These are phyloP conservation scores for Terrapene triunguis DNA, from an alignment of 2,113 vertebrate genomes.

Conservation along the genomic window DNA sequence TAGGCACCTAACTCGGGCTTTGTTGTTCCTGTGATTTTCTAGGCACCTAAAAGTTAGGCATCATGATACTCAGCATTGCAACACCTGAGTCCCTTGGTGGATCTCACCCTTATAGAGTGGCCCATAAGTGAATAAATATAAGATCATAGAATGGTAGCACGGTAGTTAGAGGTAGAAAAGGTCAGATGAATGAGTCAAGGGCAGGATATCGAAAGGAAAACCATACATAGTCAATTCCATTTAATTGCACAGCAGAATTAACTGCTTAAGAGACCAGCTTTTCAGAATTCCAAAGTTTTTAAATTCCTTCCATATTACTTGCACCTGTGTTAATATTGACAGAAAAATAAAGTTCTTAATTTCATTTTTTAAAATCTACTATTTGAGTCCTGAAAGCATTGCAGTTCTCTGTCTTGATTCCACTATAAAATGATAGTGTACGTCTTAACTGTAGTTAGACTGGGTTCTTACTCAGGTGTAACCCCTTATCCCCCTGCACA, in stretches of 20 bases:
- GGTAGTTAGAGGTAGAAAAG: neutral
- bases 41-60: neutral
- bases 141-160: neutral
- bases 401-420: neutral
- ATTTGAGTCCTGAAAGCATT: neutral
- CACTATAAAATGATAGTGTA: neutral
- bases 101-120: neutral
- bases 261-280: neutral
- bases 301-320: neutral
- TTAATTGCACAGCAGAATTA: neutral
- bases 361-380: fast-evolving
- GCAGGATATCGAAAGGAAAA: neutral
- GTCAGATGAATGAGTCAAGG: neutral
- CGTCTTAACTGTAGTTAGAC: neutral
- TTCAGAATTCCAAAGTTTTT: neutral
- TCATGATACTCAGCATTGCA: neutral
- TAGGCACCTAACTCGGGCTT: neutral
- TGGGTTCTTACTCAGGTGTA: neutral
- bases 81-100: neutral
- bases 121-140: neutral
- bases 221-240: neutral
- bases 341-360: fast-evolving
- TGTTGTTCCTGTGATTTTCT: neutral
- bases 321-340: neutral
- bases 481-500: neutral